phyloP scores from a whole-genome alignment of 2,888 invertebrate species.

The Coelinius sp. region DNA sequence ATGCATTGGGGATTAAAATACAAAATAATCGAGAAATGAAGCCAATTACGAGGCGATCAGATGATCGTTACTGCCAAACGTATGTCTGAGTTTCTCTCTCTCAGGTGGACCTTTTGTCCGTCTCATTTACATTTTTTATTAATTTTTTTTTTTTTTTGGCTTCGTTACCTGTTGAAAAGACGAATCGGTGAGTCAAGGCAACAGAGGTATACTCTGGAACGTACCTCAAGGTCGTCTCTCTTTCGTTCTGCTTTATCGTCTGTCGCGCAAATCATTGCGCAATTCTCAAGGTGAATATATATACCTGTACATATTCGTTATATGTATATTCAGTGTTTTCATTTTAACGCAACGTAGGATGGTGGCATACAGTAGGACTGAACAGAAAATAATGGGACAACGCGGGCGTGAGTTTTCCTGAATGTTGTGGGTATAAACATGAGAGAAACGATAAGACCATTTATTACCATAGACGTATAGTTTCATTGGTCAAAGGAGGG shows the following conservation, averaged over 20 bases:
- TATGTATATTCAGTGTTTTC: not conserved
- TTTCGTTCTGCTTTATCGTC: slow-evolving; percentile 26
- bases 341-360: not conserved
- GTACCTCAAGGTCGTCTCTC: slow-evolving; percentile 20
- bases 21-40: slow-evolving; percentile 10
- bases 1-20: not conserved
- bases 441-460: not conserved
- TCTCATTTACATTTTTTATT: not conserved
- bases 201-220: slow-evolving; percentile 9
- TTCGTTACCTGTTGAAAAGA: slow-evolving; percentile 8
- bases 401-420: not conserved
- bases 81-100: not conserved
- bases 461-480: slow-evolving; percentile 14
- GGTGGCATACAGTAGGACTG: not conserved
- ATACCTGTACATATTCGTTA: slow-evolving; percentile 10
- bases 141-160: not conserved
- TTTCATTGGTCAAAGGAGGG: not conserved
- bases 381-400: not conserved
- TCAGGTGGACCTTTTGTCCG: not conserved
- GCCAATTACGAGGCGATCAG: not conserved
- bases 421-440: not conserved
- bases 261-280: slow-evolving; percentile 22
- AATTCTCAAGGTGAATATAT: slow-evolving; percentile 18
- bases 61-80: slow-evolving; percentile 5
- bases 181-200: slow-evolving; percentile 2